Conservation (phyloP, 2,113 vertebrate genomes). For the Lophius piscatorius region DNA sequence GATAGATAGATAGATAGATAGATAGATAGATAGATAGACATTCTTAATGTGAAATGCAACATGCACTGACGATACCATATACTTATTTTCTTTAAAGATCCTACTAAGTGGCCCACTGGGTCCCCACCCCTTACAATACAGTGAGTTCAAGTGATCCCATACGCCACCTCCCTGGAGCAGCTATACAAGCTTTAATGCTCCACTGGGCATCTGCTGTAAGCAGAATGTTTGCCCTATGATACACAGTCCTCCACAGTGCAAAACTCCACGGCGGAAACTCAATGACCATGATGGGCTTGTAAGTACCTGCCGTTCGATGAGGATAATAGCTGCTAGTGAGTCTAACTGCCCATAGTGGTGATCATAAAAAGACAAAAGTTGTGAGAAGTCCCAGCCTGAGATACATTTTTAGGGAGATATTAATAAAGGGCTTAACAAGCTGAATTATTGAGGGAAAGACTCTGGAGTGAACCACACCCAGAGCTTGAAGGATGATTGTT, state of each 20-base stretch:
- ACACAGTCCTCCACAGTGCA: slow-evolving; percentile 33
- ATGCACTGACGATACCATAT: no score
- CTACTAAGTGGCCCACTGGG: no score
- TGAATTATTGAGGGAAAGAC: slow-evolving; percentile 78
- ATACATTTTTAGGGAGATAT: slow-evolving; percentile 78
- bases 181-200: slow-evolving; percentile 30
- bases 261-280: slow-evolving; percentile 15
- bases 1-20: no score
- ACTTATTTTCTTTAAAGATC: no score
- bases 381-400: slow-evolving; percentile 47
- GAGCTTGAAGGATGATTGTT: slow-evolving; percentile 61
- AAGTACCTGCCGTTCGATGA: not conserved
- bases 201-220: slow-evolving; percentile 40
- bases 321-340: slow-evolving; percentile 48
- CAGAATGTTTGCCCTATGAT: slow-evolving; percentile 49
- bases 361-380: slow-evolving; percentile 55
- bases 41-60: no score
- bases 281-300: slow-evolving; percentile 19
- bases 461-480: slow-evolving; percentile 65
- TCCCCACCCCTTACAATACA: no score
- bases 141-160: no score
- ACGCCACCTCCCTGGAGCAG: slow-evolving; percentile 32
- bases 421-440: slow-evolving; percentile 77
- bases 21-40: no score
- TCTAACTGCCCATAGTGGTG: slow-evolving; percentile 28